Conservation (phyloP, 2,888 invertebrate genomes). For the Taenaris catops region DNA sequence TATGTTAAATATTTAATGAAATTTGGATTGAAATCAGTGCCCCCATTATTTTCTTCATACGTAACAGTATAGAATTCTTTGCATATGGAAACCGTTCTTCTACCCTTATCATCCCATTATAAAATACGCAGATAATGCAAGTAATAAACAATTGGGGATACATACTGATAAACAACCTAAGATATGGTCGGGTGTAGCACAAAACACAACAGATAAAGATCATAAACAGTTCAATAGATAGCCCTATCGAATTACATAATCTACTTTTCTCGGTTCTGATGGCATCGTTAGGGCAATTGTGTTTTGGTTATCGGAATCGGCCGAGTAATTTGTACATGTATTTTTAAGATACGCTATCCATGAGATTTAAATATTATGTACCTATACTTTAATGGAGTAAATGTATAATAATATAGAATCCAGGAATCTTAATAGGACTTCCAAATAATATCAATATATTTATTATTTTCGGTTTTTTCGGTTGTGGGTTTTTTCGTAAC, state of each 20-base stretch:
- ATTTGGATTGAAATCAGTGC: no score
- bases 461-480: no score
- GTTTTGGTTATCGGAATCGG: slow-evolving; percentile 1
- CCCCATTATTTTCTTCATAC: no score
- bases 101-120: slow-evolving; percentile 7
- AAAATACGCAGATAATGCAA: slow-evolving; percentile 9
- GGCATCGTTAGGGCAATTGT: not conserved
- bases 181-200: slow-evolving; percentile 19
- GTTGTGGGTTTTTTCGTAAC: no score
- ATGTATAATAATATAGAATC: no score
- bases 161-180: slow-evolving; percentile 19
- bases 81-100: slow-evolving; percentile 7
- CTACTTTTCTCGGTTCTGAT: slow-evolving; percentile 23
- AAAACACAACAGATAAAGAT: slow-evolving; percentile 27
- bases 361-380: no score
- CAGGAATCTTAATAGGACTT: no score
- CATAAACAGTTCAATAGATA: slow-evolving; percentile 28
- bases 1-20: no score
- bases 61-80: slow-evolving; percentile 1
- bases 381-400: no score
- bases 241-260: slow-evolving; percentile 40
- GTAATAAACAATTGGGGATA: slow-evolving; percentile 16
- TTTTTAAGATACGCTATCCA: no score
- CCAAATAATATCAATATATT: no score
- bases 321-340: no score